Evolutionary conservation across 2,113 vertebrate genomes (phyloP), one percentile per base, ranked within the genome.

Genomic region (Gallinago undulata): DNA sequence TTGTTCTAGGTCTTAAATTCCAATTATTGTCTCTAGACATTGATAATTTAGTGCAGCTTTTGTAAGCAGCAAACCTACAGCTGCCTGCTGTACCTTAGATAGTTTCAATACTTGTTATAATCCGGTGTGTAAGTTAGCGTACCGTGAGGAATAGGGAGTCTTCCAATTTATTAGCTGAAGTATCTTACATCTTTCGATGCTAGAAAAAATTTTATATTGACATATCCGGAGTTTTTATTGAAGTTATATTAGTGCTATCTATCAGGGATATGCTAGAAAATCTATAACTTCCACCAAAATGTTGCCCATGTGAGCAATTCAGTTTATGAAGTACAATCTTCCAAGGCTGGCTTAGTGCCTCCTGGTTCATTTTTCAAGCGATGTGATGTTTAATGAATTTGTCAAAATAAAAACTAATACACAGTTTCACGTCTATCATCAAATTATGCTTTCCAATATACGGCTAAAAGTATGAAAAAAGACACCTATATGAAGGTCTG

Each of bases 171-270:
- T 98, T 98, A 98, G 96, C 92, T 98, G 97, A 97, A 98, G 97
- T 98, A 97, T 95, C 98, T 96, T 96, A 98, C 94, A 97, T 97
- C 96, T 98, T 98, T 97, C 90, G 89, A 95, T 96, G 95, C 92
- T 95, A 95, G 94, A 95, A 96, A 97, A 97, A 98, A 97, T 98
- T 98, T 98, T 98, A 98, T 99, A 99, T 98, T 99, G 98, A 98
- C 98, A 98, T 98, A 98, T 98, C 98, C 96, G 94, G 98, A 98
- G 98, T 98, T 99, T 99, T 99, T 99, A 99, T 99, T 99, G 99
- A 98, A 98, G 98, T 99, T 99, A 99, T 99, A 99, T 99, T 99
- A 99, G 99, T 98, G 98, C 99, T 98, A 99, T 99, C 98, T 99
- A 99, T 99, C 99, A 99, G 98, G 98, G 98, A 98, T 98, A 98